Percentiles rank a stretch among this genome's conserved stretches.
phyloP scores from a whole-genome alignment of 1,140 invertebrate species.

The Melanaphis sacchari region DNA sequence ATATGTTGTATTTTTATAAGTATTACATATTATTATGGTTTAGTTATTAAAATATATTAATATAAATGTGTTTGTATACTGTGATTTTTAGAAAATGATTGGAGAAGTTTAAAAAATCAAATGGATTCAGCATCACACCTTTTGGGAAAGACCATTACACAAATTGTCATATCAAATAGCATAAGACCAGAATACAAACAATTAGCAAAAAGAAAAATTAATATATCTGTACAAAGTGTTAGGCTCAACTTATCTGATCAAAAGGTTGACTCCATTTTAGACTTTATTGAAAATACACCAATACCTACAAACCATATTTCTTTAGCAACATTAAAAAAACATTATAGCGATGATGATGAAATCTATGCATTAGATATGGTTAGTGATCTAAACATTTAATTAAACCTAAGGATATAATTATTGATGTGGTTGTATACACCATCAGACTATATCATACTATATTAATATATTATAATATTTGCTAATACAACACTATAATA shows the following conservation, averaged over 20 bases:
- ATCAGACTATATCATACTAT: too few species aligned
- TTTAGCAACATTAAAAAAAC: slow-evolving; percentile 46
- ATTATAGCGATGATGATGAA: slow-evolving; percentile 42
- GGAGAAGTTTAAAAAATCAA: slow-evolving; percentile 74
- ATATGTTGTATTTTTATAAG: background rate
- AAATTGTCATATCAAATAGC: slow-evolving; percentile 77
- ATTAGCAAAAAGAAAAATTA: slow-evolving; percentile 79
- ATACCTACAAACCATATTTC: slow-evolving; percentile 63
- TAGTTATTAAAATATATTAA: background rate
- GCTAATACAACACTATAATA: too few species aligned
- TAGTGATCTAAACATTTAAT: background rate
- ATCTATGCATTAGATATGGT: slow-evolving; percentile 22
- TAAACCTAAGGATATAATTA: background rate
- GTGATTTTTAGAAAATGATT: slow-evolving; percentile 72
- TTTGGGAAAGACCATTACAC: slow-evolving; percentile 75
- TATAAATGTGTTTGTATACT: background rate
- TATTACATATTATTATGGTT: background rate
- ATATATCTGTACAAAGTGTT: slow-evolving; percentile 74
- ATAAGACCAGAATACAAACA: slow-evolving; percentile 79
- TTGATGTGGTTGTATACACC: too few species aligned
- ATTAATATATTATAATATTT: too few species aligned
- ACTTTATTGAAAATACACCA: slow-evolving; percentile 76
- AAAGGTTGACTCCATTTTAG: slow-evolving; percentile 71
- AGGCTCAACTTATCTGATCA: slow-evolving; percentile 82
- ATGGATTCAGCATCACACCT: slow-evolving; percentile 80